Evolutionary conservation across 2,888 invertebrate species (phyloP).

Genomic region (Lepidocyrtoides sp.): DNA sequence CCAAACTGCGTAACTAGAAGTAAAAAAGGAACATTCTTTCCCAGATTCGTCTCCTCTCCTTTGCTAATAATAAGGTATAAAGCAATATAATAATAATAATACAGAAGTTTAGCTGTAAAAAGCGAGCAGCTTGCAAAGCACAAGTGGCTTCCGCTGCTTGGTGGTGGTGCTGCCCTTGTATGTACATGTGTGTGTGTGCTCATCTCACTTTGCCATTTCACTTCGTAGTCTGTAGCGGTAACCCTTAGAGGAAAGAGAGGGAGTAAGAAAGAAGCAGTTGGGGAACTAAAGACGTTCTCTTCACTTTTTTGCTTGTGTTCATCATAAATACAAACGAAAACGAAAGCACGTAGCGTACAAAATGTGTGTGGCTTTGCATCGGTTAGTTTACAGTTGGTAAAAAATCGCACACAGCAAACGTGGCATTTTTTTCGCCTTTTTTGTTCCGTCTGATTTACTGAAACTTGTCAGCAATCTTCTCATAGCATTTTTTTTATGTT

Average conservation of each 20-base stretch:
- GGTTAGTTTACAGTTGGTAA: neutral
- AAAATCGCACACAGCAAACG: neutral
- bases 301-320: neutral
- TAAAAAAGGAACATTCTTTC: neutral
- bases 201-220: slow-evolving; percentile 21
- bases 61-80: neutral
- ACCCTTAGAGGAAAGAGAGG: slow-evolving; percentile 57
- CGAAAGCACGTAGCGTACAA: slow-evolving; percentile 7
- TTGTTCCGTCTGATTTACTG: slow-evolving; percentile 47
- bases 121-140: neutral
- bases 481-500: neutral
- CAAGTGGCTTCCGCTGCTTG: slow-evolving; percentile 15
- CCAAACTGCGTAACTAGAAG: neutral
- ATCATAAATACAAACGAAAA: neutral
- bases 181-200: slow-evolving; percentile 13
- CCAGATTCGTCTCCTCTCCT: neutral
- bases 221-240: slow-evolving; percentile 62
- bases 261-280: slow-evolving; percentile 30
- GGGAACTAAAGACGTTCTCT: slow-evolving; percentile 1
- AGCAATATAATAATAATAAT: neutral
- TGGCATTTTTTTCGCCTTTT: slow-evolving; percentile 3
- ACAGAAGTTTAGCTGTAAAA: neutral
- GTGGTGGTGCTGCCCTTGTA: too few species aligned
- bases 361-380: slow-evolving; percentile 31
- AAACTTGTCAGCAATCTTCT: slow-evolving; percentile 6